phyloP scores from a whole-genome alignment of 2,797 vertebrate species.

The Notoglanidium macrostoma region DNA sequence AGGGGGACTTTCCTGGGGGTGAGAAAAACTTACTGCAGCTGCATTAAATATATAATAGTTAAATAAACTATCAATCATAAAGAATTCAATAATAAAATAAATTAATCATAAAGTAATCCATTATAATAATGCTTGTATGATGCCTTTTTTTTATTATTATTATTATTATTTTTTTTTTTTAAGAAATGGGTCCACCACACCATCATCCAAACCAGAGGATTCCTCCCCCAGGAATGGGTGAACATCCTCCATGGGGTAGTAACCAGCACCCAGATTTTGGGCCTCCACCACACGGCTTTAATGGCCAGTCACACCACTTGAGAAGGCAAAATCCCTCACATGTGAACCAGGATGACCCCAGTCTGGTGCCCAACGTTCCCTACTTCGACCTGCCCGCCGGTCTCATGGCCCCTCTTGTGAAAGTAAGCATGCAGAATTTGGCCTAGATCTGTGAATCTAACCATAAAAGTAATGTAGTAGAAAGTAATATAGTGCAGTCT shows the following conservation, averaged over 20 bases:
- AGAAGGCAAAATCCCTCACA: slow-evolving; percentile 88
- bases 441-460: not conserved
- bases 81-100: not conserved
- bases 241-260: slow-evolving; percentile 93
- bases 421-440: slow-evolving; percentile 71
- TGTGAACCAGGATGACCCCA: slow-evolving; percentile 90
- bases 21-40: slow-evolving; percentile 43
- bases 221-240: slow-evolving; percentile 88
- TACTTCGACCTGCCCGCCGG: slow-evolving; percentile 97
- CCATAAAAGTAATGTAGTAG: not conserved
- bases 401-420: slow-evolving; percentile 97
- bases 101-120: too few relatives aligned
- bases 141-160: not conserved
- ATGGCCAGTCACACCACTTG: slow-evolving; percentile 93
- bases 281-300: slow-evolving; percentile 94
- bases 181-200: slow-evolving; percentile 93
- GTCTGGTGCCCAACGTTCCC: slow-evolving; percentile 95
- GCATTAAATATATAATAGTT: not conserved
- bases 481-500: not conserved
- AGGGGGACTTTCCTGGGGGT: slow-evolving; percentile 93
- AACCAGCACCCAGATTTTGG: slow-evolving; percentile 91
- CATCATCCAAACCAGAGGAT: slow-evolving; percentile 92
- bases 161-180: not conserved
- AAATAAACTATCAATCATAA: not conserved
- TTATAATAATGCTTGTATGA: not conserved